phyloP scores from a whole-genome alignment of 2,113 vertebrate genomes.

The Verasper variegatus region DNA sequence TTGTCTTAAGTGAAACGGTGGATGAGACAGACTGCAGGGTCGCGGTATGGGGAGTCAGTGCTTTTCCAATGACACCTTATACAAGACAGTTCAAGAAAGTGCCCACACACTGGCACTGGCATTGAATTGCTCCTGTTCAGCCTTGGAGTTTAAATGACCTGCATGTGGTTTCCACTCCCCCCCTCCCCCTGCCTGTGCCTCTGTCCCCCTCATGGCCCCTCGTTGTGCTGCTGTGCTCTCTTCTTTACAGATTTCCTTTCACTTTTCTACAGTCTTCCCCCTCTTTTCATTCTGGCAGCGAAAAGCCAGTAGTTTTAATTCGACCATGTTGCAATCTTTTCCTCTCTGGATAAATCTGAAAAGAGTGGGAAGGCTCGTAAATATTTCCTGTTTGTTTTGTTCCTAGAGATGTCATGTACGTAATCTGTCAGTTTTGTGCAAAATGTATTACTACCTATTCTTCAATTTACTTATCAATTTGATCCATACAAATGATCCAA shows the following conservation, averaged over 20 bases:
- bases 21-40: slow-evolving; percentile 72
- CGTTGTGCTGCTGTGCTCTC: slow-evolving; percentile 82
- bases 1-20: slow-evolving; percentile 61
- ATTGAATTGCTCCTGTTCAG: slow-evolving; percentile 83
- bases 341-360: slow-evolving; percentile 11
- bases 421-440: slow-evolving; percentile 52
- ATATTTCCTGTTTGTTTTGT: slow-evolving; percentile 75
- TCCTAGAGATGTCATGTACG: slow-evolving; percentile 51
- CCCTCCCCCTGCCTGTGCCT: slow-evolving; percentile 74
- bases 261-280: slow-evolving; percentile 78
- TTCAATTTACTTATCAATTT: background rate
- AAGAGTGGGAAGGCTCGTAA: slow-evolving; percentile 78
- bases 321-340: background rate
- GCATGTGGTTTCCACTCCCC: slow-evolving; percentile 82
- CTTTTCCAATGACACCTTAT: slow-evolving; percentile 64
- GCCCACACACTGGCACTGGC: slow-evolving; percentile 64
- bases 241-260: slow-evolving; percentile 75
- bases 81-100: slow-evolving; percentile 79
- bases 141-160: slow-evolving; percentile 88
- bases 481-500: background rate
- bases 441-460: slow-evolving; percentile 59
- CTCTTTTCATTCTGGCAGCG: slow-evolving; percentile 52
- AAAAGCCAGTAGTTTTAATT: slow-evolving; percentile 8
- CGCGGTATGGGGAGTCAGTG: slow-evolving; percentile 65
- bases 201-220: slow-evolving; percentile 78